Evolutionary conservation across 1,140 invertebrate species (phyloP), one percentile per base, ranked within the genome.

Genomic region (Drosophila albomicans): DNA sequence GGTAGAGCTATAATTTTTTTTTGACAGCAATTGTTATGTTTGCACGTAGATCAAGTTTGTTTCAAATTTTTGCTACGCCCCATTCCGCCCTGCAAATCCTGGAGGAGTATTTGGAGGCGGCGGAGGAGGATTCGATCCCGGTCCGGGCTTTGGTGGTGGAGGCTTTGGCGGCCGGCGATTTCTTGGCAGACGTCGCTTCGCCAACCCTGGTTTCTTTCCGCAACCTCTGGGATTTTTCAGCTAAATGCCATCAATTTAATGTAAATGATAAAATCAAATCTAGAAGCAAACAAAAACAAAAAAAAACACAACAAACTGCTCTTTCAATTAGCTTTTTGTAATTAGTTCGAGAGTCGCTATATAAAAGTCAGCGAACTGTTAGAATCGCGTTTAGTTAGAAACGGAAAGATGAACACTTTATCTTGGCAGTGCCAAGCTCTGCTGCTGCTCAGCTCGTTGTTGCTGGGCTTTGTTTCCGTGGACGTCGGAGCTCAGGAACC

Each of bases 141-240:
- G 15, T 0, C 45, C 54, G n/a, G 61, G 67, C 0, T 75, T 81
- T 8, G 61, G 65, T 11, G 25, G 69, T 1, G 66, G 62, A 5
- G 54, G 56, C 8, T 43, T 32, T 2, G 20, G 66, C 5, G 10
- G 45, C 8, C 28, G 69, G 46, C 15, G 32, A 11, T 56, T 56
- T 20, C 32, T 38, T 3, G 15, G 13, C 52, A 25, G 48, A 1
- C 62, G 67, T 6, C 59, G 69, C 1, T 49, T 68, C 7, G 45
- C 13, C 20, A 28, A 56, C 16, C 71, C 58, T 48, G 65, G 54
- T 38, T 79, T 85, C 51, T 63, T 65, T 13, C 72, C 51, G 1
- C 76, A 66, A n/a, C 45, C 45, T 2, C 81, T 78, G 28, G 68
- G 61, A 52, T 87, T 77, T 51, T 88, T 13, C 28, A 79, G 84